These are phyloP conservation scores for Xerus inauris DNA, from an alignment of 2,113 vertebrate species.

Conservation along the genomic window DNA sequence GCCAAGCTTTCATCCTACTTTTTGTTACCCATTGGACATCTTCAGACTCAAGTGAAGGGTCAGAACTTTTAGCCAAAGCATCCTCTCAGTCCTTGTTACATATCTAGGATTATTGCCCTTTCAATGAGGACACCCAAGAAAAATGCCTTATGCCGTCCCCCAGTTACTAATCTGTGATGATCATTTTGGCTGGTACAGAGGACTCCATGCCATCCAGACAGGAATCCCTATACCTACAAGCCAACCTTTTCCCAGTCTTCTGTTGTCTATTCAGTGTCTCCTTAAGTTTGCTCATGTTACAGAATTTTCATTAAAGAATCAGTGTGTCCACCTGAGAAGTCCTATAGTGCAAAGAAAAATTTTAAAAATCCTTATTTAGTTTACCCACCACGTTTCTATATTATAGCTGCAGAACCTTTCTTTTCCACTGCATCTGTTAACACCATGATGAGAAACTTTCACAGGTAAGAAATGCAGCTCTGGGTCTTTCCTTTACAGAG, in stretches of 20 bases:
- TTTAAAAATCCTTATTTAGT: not conserved
- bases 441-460: not conserved
- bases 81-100: not conserved
- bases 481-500: not conserved
- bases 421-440: not conserved
- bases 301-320: not conserved
- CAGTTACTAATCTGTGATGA: not conserved
- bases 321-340: not conserved
- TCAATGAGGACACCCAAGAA: not conserved
- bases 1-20: not conserved
- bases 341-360: not conserved
- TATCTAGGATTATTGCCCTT: not conserved
- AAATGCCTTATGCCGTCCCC: not conserved
- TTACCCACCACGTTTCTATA: not conserved
- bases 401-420: not conserved
- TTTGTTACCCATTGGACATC: not conserved
- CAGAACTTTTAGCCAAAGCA: not conserved
- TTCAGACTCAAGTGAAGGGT: not conserved
- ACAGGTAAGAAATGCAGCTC: not conserved
- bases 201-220: not conserved
- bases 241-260: not conserved
- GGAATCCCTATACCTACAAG: not conserved
- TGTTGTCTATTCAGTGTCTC: not conserved
- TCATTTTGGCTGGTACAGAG: not conserved
- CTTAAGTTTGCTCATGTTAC: not conserved